Conservation (phyloP, 2,113 vertebrate species). For the Polyodon spathula region DNA sequence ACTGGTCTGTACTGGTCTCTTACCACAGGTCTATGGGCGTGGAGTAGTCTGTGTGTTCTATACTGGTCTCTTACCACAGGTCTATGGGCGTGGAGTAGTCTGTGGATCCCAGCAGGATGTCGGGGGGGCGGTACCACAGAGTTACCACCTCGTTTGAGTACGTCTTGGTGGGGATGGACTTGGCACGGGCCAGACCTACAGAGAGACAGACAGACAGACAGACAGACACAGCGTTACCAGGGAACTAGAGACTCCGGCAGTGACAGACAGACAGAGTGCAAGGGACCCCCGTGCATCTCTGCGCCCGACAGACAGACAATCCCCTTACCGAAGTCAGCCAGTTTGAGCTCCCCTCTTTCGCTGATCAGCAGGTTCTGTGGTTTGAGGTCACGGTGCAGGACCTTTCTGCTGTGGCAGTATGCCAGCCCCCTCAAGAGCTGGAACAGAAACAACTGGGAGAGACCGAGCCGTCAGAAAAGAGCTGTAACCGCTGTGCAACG, state of each 20-base stretch:
- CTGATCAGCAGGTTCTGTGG: constrained; percentile 65
- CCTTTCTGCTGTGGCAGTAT: constrained; percentile 58
- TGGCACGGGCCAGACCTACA: constrained; percentile 74
- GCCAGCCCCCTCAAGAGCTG: constrained; percentile 57
- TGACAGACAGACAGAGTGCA: no score
- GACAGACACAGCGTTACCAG: no score
- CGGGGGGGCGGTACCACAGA: constrained; percentile 81
- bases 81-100: constrained; percentile 88
- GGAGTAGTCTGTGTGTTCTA: no score
- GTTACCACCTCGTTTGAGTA: constrained; percentile 89
- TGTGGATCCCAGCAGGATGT: constrained; percentile 77
- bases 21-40: no score
- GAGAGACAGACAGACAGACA: no score
- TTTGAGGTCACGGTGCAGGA: constrained; percentile 62
- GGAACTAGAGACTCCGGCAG: no score
- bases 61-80: constrained; percentile 86
- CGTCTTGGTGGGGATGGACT: constrained; percentile 84
- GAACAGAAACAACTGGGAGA: constrained; percentile 53
- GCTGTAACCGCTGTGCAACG: neutral
- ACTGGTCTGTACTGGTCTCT: constrained; percentile 19
- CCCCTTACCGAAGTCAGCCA: constrained; percentile 56
- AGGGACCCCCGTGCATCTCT: no score
- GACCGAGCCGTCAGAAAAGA: neutral
- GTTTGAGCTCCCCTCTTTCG: constrained; percentile 57
- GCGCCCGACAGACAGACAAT: neutral